Conservation (phyloP, 2,888 invertebrate genomes). For the Cheilosia scutellata region DNA sequence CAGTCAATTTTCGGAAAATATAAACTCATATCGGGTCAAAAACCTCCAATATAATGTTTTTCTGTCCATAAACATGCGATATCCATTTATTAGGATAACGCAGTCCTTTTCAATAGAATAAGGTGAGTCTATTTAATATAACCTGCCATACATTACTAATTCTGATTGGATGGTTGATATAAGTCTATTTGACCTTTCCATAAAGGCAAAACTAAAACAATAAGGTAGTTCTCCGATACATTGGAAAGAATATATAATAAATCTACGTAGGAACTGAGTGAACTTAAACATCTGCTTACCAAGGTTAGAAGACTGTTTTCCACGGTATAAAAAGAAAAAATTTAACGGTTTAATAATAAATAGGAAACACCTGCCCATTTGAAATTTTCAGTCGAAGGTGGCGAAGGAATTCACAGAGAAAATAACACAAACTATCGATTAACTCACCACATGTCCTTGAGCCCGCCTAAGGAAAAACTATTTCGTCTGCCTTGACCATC, state of each 20-base stretch:
- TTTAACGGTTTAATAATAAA: not conserved
- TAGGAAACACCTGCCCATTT: not conserved
- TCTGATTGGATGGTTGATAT: not conserved
- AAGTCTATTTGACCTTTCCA: not conserved
- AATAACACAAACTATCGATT: not conserved
- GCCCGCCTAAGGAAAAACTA: constrained; percentile 87
- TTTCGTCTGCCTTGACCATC: constrained; percentile 82
- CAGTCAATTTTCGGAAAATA: too few relatives aligned
- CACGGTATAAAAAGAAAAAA: constrained; percentile 5
- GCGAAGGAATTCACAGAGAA: not conserved
- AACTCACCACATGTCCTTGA: constrained; percentile 87
- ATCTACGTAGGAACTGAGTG: not conserved
- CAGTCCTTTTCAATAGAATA: not conserved
- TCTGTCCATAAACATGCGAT: not conserved
- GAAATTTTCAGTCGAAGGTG: not conserved
- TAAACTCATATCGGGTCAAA: too few relatives aligned
- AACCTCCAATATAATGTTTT: too few relatives aligned
- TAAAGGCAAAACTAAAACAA: not conserved
- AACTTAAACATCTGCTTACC: constrained; percentile 4
- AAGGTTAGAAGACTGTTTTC: not conserved
- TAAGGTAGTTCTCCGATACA: not conserved
- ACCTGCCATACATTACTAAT: not conserved
- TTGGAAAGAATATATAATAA: not conserved
- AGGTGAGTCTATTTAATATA: not conserved
- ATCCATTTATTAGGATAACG: not conserved